These are phyloP conservation scores for Creontiades dilutus DNA, from an alignment of 2,888 invertebrate genomes.

Conservation along the genomic window DNA sequence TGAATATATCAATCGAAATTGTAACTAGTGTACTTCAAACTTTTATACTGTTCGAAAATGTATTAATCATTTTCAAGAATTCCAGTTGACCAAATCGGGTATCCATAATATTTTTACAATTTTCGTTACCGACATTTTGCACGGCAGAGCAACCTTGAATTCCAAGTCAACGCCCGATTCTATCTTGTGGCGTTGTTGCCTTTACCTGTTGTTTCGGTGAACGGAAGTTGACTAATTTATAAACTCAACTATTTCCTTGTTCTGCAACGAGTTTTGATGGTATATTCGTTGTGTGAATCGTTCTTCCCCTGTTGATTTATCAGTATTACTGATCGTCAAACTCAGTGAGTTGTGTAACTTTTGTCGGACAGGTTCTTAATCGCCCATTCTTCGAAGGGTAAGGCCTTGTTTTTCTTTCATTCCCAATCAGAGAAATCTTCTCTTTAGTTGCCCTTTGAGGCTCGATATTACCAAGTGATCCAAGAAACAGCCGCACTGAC, in stretches of 20 bases:
- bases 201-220: not conserved
- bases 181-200: not conserved
- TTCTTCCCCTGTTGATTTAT: not conserved
- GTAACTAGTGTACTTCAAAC: too few relatives aligned
- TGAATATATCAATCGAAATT: too few relatives aligned
- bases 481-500: conserved; percentile 11
- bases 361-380: not conserved
- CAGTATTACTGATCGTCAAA: not conserved
- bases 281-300: not conserved
- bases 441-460: not conserved
- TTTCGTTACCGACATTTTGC: too few relatives aligned
- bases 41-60: too few relatives aligned
- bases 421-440: not conserved
- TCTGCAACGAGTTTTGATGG: not conserved
- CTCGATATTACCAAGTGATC: conserved; percentile 1
- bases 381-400: not conserved
- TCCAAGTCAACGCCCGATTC: not conserved
- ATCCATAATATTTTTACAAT: too few relatives aligned
- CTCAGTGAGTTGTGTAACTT: not conserved
- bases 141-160: too few relatives aligned
- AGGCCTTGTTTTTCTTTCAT: not conserved
- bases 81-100: too few relatives aligned
- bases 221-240: conserved; percentile 29
- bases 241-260: not conserved
- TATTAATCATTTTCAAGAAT: too few relatives aligned